Evolutionary conservation across 2,888 invertebrate genomes (phyloP), one percentile per base, ranked within the genome.

Genomic region (Chouioia cunea): DNA sequence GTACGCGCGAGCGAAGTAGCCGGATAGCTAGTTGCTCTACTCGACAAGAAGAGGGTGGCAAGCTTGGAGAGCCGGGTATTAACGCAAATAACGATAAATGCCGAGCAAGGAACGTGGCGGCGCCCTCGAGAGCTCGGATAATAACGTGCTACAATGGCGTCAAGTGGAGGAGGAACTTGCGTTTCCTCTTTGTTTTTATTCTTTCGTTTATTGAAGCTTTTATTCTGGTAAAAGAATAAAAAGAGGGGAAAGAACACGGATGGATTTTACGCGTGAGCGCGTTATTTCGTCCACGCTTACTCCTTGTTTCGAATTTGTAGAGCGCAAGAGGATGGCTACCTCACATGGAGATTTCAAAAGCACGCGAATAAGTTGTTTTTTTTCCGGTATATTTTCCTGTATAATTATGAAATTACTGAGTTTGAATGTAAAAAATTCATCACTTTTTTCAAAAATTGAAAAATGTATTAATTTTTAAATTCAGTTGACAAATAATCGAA

Each of bases 61-160:
- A 36, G 36, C 36, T 36, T 36, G 36, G 36, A 36, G 36, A 6
- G 36, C 12, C 18, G 27, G 54, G 67, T 60, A 67, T 67, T 60
- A 67, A 67, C 54, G 67, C 60, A 60, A 67, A 67, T 67, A 67
- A 67, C 60, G 67, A 60, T 67, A 67, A 67, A 60, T 54, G 60
- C 60, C 54, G 47, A 68, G 68, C n/a, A 56, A 43, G 36, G 36
- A 36, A 6, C 27, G 63, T 16, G 12, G 48, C 44, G 6, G 12
- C 36, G n/a, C 50, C 52, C 58, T 4, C 58, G 52, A 65, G 64
- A 47, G 60, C 36, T 60, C 54, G 68, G 68, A 68, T 68, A 68
- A 62, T 68, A 68, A 68, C 68, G 68, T 47, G 56, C 54, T 56
- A 68, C 68, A 56, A 62, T 68, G 68, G 56, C 68, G 56, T 43